Base-by-base conservation (phyloP, 2,888 invertebrate species). In the Emmelina monodactyla region DNA sequence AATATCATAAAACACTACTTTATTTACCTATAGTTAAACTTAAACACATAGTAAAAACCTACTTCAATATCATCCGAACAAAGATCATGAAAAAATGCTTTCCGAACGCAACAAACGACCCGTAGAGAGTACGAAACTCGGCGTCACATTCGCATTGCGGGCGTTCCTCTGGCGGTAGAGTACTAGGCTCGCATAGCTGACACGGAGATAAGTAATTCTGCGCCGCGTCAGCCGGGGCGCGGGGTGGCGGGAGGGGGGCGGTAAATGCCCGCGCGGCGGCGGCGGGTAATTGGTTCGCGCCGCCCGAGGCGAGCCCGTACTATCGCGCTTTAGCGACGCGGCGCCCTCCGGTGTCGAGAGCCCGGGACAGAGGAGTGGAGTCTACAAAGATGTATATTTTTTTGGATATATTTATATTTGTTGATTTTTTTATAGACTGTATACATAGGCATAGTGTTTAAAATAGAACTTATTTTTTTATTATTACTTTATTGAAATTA, bases 211-310 rank as follows among this genome's bases (percentile, higher is more conserved):
- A 29, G 4, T 3, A 12, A 9, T 12, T 13, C 55, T 51, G 56
- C 53, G 51, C 46, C 50, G 51, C 41, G 45, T 47, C 49, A 51
- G 40, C 48, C 54, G 58, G 46, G 53, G 50, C 49, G 40, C 36
- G 38, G 25, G n/a, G 31, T 32, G 39, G 41, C 37, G 45, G 41
- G 37, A 31, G 41, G 44, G 45, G 45, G 66, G 66, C n/a, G 63
- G 72, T 72, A 71, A 73, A 71, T 73, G 72, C 70, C 68, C 71
- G 70, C 65, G 62, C 59, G 68, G 67, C 62, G 60, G 66, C 62
- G 67, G 68, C 71, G 76, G 78, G 78, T 80, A 78, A 79, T 80
- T 79, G 79, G 78, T 79, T 76, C 75, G 73, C 76, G 76, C 76
- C n/a, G 76, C 76, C 76, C 72, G 76, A 76, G 75, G 78, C 75